phyloP scores from a whole-genome alignment of 2,797 vertebrate genomes.

The Eidolon dupreanum region DNA sequence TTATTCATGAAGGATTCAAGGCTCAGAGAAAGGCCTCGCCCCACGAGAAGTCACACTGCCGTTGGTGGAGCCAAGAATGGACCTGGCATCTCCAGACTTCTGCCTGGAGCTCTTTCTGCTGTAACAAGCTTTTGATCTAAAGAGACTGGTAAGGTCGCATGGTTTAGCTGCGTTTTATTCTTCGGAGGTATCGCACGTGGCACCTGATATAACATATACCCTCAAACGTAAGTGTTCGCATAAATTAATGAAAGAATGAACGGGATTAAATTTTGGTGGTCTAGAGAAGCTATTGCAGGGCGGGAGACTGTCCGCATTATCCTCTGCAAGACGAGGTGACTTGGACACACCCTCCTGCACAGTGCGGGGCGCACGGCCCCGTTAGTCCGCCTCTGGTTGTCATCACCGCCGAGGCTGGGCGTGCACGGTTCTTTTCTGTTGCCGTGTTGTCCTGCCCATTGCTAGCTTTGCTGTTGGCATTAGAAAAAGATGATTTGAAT shows the following conservation, averaged over 20 bases:
- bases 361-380: accelerated
- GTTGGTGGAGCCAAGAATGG: not conserved
- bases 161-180: not conserved
- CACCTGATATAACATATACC: no score
- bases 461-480: not conserved
- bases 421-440: accelerated
- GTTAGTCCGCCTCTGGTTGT: accelerated
- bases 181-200: not conserved
- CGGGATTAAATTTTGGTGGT: not conserved
- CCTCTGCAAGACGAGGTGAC: not conserved
- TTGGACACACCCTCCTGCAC: accelerated
- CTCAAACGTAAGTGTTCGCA: not conserved
- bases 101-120: not conserved
- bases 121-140: not conserved
- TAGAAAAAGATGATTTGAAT: not conserved
- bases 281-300: not conserved
- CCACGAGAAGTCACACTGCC: accelerated
- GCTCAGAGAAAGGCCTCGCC: not conserved
- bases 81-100: not conserved
- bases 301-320: accelerated
- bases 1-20: not conserved
- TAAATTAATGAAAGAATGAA: not conserved
- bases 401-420: accelerated
- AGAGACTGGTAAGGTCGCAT: not conserved
- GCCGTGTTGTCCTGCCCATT: accelerated